phyloP scores from a whole-genome alignment of 2,888 invertebrate genomes.

The Aradus depressus region DNA sequence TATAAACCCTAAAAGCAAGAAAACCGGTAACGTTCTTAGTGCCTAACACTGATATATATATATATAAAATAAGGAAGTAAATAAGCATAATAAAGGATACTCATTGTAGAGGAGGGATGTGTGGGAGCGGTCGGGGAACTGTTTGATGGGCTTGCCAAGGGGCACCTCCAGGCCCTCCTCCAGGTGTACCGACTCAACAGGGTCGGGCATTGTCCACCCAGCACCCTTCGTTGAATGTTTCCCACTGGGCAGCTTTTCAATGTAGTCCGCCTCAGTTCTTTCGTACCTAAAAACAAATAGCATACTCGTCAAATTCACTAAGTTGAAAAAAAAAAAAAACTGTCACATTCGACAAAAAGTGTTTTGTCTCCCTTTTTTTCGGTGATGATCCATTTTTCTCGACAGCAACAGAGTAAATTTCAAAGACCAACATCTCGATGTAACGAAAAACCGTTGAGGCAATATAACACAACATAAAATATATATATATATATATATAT shows the following conservation, averaged over 20 bases:
- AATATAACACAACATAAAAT: background rate
- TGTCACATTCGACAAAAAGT: too few species aligned
- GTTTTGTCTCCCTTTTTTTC: too few species aligned
- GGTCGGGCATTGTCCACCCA: slow-evolving; percentile 78
- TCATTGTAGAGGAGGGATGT: slow-evolving; percentile 76
- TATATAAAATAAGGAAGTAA: background rate
- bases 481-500: too few species aligned
- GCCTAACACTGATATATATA: too few species aligned
- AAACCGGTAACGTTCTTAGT: background rate
- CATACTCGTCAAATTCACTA: too few species aligned
- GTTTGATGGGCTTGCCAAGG: slow-evolving; percentile 51
- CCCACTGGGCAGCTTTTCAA: slow-evolving; percentile 66
- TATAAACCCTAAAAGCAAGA: background rate
- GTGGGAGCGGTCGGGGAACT: slow-evolving; percentile 29
- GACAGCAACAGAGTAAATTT: too few species aligned
- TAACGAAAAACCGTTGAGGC: background rate
- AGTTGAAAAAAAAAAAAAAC: too few species aligned
- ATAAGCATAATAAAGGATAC: slow-evolving; percentile 52
- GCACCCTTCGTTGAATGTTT: slow-evolving; percentile 81
- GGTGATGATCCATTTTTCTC: too few species aligned
- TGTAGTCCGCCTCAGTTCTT: slow-evolving; percentile 54
- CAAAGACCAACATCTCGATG: too few species aligned
- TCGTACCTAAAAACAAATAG: slow-evolving; percentile 53
- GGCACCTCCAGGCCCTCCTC: slow-evolving; percentile 68
- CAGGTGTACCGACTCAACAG: slow-evolving; percentile 43